Percentiles rank a stretch among this genome's conserved stretches.
phyloP scores from a whole-genome alignment of 2,888 invertebrate genomes.

The Polydrusus pterygomalis region DNA sequence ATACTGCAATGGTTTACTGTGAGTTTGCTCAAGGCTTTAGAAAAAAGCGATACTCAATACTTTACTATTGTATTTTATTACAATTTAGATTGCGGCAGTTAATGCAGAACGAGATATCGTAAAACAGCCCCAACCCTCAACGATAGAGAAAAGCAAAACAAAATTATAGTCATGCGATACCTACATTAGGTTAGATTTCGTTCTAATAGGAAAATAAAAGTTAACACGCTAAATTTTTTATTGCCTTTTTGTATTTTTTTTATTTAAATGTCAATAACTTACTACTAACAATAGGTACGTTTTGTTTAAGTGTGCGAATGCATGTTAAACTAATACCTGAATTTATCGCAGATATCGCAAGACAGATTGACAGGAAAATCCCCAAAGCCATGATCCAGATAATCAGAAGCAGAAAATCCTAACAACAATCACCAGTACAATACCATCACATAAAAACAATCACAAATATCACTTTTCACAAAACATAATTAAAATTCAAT shows the following conservation, averaged over 20 bases:
- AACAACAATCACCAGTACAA: slow-evolving; percentile 40
- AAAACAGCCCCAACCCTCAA: slow-evolving; percentile 18
- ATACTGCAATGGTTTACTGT: no score
- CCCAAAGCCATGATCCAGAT: slow-evolving; percentile 45
- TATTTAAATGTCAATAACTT: background rate
- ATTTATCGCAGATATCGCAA: slow-evolving; percentile 42
- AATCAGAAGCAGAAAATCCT: slow-evolving; percentile 31
- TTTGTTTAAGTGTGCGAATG: background rate
- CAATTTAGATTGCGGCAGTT: slow-evolving; percentile 19
- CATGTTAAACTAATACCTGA: slow-evolving; percentile 29
- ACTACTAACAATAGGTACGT: background rate
- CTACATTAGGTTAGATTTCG: slow-evolving; percentile 47
- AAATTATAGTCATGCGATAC: slow-evolving; percentile 49
- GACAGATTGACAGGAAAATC: slow-evolving; percentile 36
- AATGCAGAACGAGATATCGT: slow-evolving; percentile 23
- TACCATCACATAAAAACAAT: slow-evolving; percentile 47
- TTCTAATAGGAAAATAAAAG: slow-evolving; percentile 37
- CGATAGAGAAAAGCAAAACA: slow-evolving; percentile 47
- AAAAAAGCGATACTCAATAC: background rate
- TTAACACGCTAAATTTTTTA: slow-evolving; percentile 41
- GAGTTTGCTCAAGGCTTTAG: no score
- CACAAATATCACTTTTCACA: slow-evolving; percentile 46
- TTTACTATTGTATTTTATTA: slow-evolving; percentile 7
- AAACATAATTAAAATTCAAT: slow-evolving; percentile 34
- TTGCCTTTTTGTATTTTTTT: slow-evolving; percentile 26